Evolutionary conservation across 2,888 invertebrate genomes (phyloP), one percentile per base, ranked within the genome.

Genomic region (Brachypterus glaber): DNA sequence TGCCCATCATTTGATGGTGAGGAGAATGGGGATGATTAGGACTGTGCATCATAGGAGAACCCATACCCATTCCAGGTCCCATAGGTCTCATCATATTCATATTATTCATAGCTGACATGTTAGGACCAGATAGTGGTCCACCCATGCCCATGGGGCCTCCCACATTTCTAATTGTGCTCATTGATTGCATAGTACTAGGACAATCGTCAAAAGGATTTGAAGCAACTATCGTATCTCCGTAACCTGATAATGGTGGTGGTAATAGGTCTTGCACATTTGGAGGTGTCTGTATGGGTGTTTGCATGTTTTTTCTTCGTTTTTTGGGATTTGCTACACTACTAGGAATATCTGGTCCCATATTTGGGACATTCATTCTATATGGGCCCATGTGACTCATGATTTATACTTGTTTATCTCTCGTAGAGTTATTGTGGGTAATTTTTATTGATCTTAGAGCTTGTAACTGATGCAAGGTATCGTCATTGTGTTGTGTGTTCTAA

Each of bases 151-250:
- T 64, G 3, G 54, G 49, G 4, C 48, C 47, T 17, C 37, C 37
- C 27, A 58, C 54, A 12, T 57, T 55, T 31, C 63, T 52, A 17
- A 57, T 55, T 52, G 60, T 57, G 4, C 29, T 37, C 47, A 51
- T 59, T 51, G 65, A 62, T n/a, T 57, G 55, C 34, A 66, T 59
- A 30, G 56, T 58, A 49, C 58, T 76, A 33, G 86, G 87, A 36
- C 86, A 85, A 62, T 93, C 92, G 67, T 93, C 92, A 64, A 93
- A 93, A 25, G 92, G 92, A 68, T 93, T 93, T 45, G 89, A 90
- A 40, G 92, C 92, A 44, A 91, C 82, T 59, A 93, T 89, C 41
- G 91, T 92, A 60, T 92, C 92, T 24, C 91, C 91, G 66, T 87
- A 91, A 49, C 89, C 89, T 30, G 86, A 82, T 55, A 89, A 71